A percentile compares a stretch with the other conserved stretches of the same genome.
phyloP scores from a whole-genome alignment of 2,888 invertebrate species.

The Pedicia rivosa region DNA sequence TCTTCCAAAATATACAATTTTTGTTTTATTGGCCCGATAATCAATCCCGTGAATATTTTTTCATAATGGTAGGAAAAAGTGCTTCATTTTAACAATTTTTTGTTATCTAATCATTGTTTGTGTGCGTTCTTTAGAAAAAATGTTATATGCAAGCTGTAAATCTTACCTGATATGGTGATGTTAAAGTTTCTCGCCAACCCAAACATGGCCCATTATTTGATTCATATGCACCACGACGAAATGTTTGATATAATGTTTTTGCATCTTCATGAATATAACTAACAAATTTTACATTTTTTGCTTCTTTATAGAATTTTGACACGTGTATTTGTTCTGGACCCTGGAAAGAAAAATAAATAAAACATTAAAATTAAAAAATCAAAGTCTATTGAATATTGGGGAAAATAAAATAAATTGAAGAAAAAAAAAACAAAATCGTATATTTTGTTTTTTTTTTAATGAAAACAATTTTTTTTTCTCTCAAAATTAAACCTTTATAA shows the following conservation, averaged over 20 bases:
- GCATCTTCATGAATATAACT: slow-evolving; percentile 76
- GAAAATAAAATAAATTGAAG: too few relatives aligned
- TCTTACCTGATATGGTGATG: slow-evolving; percentile 56
- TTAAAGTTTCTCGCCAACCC: slow-evolving; percentile 77
- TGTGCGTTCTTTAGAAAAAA: background rate
- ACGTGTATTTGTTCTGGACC: slow-evolving; percentile 78
- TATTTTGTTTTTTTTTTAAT: too few relatives aligned
- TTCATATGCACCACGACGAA: slow-evolving; percentile 80
- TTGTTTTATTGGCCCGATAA: too few relatives aligned
- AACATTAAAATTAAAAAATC: slow-evolving; percentile 7
- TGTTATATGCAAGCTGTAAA: background rate
- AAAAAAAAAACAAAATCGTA: too few relatives aligned
- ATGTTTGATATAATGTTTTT: slow-evolving; percentile 75
- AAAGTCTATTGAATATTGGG: too few relatives aligned
- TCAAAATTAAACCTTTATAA: too few relatives aligned
- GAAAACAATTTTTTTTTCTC: too few relatives aligned
- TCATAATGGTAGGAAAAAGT: too few relatives aligned
- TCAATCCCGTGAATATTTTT: too few relatives aligned
- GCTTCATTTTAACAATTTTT: too few relatives aligned
- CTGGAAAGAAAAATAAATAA: slow-evolving; percentile 37
- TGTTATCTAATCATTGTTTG: too few relatives aligned
- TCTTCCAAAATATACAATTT: too few relatives aligned
- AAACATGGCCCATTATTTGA: slow-evolving; percentile 87
- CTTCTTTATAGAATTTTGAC: slow-evolving; percentile 79
- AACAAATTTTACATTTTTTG: slow-evolving; percentile 72